Percentiles rank a stretch among this genome's conserved stretches.
phyloP scores from a whole-genome alignment of 2,113 vertebrate genomes.

The Kryptolebias marmoratus region DNA sequence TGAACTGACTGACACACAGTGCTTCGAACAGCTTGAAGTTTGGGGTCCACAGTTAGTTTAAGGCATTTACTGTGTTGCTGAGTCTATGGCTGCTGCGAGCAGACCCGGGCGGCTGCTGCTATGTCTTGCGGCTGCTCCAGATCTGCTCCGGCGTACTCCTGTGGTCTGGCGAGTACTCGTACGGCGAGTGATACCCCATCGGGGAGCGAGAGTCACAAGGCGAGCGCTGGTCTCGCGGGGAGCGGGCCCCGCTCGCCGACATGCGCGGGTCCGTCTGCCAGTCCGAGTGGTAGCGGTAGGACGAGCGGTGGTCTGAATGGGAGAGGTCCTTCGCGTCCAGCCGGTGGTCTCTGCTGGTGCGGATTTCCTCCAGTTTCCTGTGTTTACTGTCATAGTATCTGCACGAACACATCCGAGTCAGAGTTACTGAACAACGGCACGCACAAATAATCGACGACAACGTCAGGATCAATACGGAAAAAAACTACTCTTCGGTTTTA shows the following conservation, averaged over 20 bases:
- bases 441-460: no score
- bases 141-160: conserved; percentile 96
- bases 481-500: no score
- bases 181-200: conserved; percentile 89
- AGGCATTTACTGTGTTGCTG: conserved; percentile 95
- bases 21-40: conserved; percentile 81
- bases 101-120: conserved; percentile 80
- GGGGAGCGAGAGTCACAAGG: conserved; percentile 92
- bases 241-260: conserved; percentile 88
- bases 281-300: conserved; percentile 95
- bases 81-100: conserved; percentile 89
- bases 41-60: conserved; percentile 87
- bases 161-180: conserved; percentile 95
- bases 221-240: conserved; percentile 92
- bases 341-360: conserved; percentile 88
- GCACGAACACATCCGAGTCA: conserved; percentile 8
- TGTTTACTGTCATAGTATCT: conserved; percentile 93
- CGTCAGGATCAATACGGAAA: no score
- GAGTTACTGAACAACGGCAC: not conserved
- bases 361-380: conserved; percentile 92
- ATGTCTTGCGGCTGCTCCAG: conserved; percentile 97
- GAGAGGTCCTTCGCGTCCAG: conserved; percentile 89
- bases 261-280: conserved; percentile 93
- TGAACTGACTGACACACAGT: conserved; percentile 84
- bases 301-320: conserved; percentile 87